Evolutionary conservation across 2,888 invertebrate species (phyloP).

Genomic region (Eristalinus sepulchralis): DNA sequence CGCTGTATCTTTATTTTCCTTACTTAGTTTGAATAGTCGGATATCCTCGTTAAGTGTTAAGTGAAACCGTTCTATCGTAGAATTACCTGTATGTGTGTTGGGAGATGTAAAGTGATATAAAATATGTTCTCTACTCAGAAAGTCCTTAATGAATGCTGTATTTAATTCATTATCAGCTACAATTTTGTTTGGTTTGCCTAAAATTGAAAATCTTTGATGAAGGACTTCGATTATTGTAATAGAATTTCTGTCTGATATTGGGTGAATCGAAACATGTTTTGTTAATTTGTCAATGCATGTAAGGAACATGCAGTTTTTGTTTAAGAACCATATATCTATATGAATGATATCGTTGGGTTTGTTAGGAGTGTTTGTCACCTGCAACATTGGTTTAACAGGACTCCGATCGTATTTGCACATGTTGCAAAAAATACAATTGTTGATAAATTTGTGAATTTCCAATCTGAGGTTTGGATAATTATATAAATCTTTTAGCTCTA

Average conservation of each 20-base stretch:
- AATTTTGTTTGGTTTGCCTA: slow-evolving; percentile 26
- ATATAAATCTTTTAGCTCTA: not conserved
- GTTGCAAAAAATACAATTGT: no score
- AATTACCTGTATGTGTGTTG: slow-evolving; percentile 26
- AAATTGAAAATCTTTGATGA: slow-evolving; percentile 4
- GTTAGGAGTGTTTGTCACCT: not conserved
- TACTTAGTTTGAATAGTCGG: slow-evolving; percentile 21
- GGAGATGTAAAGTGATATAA: slow-evolving; percentile 21
- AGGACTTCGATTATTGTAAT: slow-evolving; percentile 14
- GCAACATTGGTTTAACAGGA: not conserved
- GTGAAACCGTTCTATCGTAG: slow-evolving; percentile 22
- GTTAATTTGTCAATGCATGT: slow-evolving; percentile 32
- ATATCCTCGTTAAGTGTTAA: slow-evolving; percentile 39
- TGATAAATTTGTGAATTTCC: not conserved
- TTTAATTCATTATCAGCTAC: slow-evolving; percentile 34
- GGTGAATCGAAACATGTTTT: no score
- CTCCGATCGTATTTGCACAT: not conserved
- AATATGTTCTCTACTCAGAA: not conserved
- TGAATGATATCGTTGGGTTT: not conserved
- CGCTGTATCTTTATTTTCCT: slow-evolving; percentile 17
- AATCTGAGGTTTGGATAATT: not conserved
- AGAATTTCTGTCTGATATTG: no score
- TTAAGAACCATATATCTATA: slow-evolving; percentile 14
- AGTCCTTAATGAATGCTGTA: slow-evolving; percentile 25
- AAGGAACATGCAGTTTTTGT: slow-evolving; percentile 14